Evolutionary conservation across 2,888 invertebrate genomes (phyloP), one percentile per base, ranked within the genome.

Genomic region (Drosophila lutescens): DNA sequence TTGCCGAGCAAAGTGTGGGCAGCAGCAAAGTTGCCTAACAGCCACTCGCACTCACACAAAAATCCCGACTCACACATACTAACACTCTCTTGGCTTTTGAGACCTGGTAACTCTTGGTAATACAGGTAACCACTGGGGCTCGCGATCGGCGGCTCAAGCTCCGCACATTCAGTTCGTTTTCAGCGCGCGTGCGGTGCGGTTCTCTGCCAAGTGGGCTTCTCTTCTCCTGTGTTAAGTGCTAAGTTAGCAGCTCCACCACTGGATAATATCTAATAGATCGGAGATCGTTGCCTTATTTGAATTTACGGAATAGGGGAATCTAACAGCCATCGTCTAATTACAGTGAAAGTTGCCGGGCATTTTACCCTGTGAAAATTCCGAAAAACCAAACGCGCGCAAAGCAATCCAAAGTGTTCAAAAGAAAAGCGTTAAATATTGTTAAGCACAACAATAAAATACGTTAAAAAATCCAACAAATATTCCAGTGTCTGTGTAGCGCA

Each of bases 161-260:
- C 78, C 69, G 65, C 58, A 58, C 67, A 73, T 86, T 89, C 90
- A 89, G 89, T 89, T 89, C 85, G 85, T 79, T 81, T 80, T 75
- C 67, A 87, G 88, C 86, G 78, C 86, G 89, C 89, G 89, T 89
- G 88, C 90, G 90, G 89, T 89, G 85, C 85, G 83, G 90, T 88
- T 90, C 86, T 86, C 81, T 76, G 62, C 56, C 74, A 59, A 65
- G 53, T 66, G 66, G 63, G 26, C 55, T 58, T 67, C 46, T 47
- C 66, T 46, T 67, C 46, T 44, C 50, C 47, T 63, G 36, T 66
- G 23, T 41, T 41, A 43, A 70, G 72, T 55, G 55, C 36, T 55
- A 17, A 41, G 41, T 20, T 9, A 23, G 23, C 12, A 26, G 26
- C 46, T 30, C 46, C 54, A 34, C 20, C 36, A 50, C 43, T 47